Evolutionary conservation across 2,797 vertebrate species (phyloP).

Genomic region (Alcedo quadribrachys): DNA sequence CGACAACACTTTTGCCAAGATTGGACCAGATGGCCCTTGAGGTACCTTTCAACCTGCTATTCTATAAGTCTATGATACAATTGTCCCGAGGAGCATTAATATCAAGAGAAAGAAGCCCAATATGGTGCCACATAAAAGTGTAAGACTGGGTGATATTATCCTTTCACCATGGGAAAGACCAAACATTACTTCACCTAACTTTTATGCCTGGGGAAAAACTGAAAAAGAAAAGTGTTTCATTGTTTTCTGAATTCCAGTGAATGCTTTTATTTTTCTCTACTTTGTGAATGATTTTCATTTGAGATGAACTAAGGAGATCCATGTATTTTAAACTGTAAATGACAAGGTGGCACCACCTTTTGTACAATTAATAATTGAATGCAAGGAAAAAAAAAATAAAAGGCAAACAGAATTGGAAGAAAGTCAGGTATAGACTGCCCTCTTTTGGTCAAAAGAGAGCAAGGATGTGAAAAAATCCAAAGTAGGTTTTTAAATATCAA

Average conservation of each 20-base stretch:
- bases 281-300: background rate
- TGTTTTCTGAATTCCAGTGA: background rate
- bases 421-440: constrained; percentile 43
- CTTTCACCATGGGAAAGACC: background rate
- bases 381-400: rapidly evolving
- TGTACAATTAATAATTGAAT: background rate
- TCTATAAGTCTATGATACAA: background rate
- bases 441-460: constrained; percentile 6
- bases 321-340: background rate
- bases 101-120: background rate
- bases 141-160: background rate
- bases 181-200: background rate
- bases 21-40: background rate
- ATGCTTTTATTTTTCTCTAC: background rate
- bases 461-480: background rate
- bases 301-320: background rate
- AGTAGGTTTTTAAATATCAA: background rate
- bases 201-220: background rate
- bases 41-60: background rate
- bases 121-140: background rate
- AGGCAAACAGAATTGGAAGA: background rate
- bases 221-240: background rate
- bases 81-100: background rate
- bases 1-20: background rate
- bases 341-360: background rate